phyloP scores from a whole-genome alignment of 2,113 vertebrate species.

The Galemys pyrenaicus region DNA sequence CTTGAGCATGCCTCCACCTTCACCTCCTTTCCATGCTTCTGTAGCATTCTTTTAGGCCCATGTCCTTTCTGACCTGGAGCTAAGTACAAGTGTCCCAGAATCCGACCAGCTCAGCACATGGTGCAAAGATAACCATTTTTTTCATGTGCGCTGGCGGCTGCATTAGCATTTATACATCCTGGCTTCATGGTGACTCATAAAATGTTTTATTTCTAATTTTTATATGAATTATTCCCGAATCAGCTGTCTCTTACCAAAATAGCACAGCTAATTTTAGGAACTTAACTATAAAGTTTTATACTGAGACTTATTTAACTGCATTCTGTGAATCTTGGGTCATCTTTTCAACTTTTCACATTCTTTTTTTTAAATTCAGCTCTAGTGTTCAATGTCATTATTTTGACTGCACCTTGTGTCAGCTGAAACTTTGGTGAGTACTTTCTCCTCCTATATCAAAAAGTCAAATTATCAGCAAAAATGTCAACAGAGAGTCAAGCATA shows the following conservation, averaged over 20 bases:
- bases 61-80: neutral
- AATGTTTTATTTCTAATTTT: neutral
- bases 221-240: constrained; percentile 1
- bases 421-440: neutral
- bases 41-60: neutral
- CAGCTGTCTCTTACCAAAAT: neutral
- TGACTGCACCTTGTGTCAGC: neutral
- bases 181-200: neutral
- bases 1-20: neutral
- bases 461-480: neutral
- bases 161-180: neutral
- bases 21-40: neutral
- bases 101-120: neutral
- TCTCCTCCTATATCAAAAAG: neutral
- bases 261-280: neutral
- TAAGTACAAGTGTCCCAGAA: neutral
- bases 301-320: neutral
- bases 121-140: neutral
- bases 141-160: neutral
- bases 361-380: constrained; percentile 26
- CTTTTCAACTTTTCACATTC: neutral
- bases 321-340: neutral
- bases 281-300: neutral
- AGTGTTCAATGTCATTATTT: neutral
- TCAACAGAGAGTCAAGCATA: neutral